Evolutionary conservation across 2,797 vertebrate genomes (phyloP).

Genomic region (Cuniculus paca): DNA sequence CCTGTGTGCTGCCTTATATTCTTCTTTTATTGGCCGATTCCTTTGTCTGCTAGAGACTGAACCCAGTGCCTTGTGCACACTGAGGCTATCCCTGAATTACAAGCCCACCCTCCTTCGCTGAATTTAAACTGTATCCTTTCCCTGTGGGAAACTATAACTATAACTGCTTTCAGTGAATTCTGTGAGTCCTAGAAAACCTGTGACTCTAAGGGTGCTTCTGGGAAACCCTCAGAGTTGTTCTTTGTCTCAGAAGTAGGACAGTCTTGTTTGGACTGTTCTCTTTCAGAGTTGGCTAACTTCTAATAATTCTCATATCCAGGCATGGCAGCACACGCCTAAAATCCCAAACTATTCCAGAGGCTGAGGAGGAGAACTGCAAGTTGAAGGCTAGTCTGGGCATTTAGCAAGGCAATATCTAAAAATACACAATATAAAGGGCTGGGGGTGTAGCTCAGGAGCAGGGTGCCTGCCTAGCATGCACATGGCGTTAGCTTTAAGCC

Average conservation of each 20-base stretch:
- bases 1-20: not conserved
- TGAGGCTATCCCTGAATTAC: not conserved
- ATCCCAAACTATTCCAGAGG: not conserved
- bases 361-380: not conserved
- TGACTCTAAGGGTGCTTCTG: not conserved
- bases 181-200: not conserved
- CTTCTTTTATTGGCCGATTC: not conserved
- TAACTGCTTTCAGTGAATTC: not conserved
- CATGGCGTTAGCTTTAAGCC: not conserved
- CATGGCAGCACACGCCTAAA: not conserved
- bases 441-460: not conserved
- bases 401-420: not conserved
- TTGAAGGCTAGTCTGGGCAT: not conserved
- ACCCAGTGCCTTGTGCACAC: not conserved
- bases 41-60: not conserved
- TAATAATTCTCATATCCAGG: not conserved
- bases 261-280: not conserved
- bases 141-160: not conserved
- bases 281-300: conserved; percentile 10
- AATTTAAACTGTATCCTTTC: conserved; percentile 11
- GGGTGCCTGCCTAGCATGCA: not conserved
- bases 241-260: not conserved
- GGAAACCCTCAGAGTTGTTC: not conserved
- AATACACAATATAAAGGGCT: not conserved
- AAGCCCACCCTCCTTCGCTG: not conserved